Conservation (phyloP, 2,797 vertebrate genomes). For the Karalla daura region DNA sequence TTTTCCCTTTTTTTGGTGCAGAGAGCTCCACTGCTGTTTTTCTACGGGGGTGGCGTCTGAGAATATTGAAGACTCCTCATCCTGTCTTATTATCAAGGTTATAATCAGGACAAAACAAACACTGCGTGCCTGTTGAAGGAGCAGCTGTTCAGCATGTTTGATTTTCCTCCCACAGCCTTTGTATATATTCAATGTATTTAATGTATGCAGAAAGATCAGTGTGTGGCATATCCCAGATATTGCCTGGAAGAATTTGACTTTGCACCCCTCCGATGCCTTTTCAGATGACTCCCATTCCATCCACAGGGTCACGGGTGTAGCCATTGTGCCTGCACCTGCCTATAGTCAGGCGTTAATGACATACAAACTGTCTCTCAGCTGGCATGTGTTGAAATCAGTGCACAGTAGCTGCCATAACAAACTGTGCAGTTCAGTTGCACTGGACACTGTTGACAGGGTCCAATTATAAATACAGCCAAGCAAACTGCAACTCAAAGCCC, state of each 20-base stretch:
- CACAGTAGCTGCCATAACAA: conserved; percentile 70
- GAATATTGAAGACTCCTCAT: too few species aligned
- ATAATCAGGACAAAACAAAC: not conserved
- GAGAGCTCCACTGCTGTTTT: conserved; percentile 3
- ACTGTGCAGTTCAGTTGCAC: conserved; percentile 57
- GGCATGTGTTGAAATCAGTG: conserved; percentile 73
- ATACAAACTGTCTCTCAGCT: conserved; percentile 60
- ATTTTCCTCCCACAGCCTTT: conserved; percentile 19
- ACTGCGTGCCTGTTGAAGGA: not conserved
- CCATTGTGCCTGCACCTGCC: conserved; percentile 46
- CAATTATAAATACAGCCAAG: conserved; percentile 78
- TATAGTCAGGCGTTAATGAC: conserved; percentile 56
- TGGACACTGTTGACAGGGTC: conserved; percentile 77
- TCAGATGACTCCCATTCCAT: conserved; percentile 63
- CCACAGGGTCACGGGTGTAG: conserved; percentile 42
- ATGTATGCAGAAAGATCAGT: conserved; percentile 23
- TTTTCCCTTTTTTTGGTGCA: too few species aligned
- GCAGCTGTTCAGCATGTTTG: conserved; percentile 17
- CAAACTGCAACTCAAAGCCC: conserved; percentile 72
- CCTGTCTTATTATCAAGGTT: too few species aligned
- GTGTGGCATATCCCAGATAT: conserved; percentile 20
- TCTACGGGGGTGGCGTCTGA: not conserved
- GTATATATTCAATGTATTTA: conserved; percentile 10
- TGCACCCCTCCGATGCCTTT: conserved; percentile 43
- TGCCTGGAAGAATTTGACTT: conserved; percentile 45